phyloP scores from a whole-genome alignment of 1,140 invertebrate genomes.

The Listronotus bonariensis region DNA sequence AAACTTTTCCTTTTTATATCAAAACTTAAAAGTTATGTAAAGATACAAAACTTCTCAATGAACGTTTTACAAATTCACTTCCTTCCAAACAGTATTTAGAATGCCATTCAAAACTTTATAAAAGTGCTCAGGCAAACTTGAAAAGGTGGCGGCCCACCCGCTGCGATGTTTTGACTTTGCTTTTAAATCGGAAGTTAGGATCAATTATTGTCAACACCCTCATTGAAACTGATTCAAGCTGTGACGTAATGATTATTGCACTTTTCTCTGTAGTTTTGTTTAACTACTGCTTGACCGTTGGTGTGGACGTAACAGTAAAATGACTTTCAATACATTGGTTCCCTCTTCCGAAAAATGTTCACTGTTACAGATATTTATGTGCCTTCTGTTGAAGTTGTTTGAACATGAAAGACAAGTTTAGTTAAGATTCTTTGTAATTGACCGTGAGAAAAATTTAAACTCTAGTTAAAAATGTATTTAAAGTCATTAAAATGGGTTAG shows the following conservation, averaged over 20 bases:
- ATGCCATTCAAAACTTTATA: constrained; percentile 27
- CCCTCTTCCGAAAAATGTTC: constrained; percentile 10
- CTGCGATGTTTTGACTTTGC: constrained; percentile 37
- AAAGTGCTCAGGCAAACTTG: constrained; percentile 14
- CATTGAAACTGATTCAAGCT: constrained; percentile 31
- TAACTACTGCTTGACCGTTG: constrained; percentile 36
- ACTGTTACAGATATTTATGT: constrained; percentile 25
- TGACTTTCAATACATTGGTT: constrained; percentile 9
- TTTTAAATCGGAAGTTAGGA: constrained; percentile 35
- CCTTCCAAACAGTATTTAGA: constrained; percentile 23
- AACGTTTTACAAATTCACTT: constrained; percentile 33
- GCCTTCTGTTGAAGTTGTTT: not conserved
- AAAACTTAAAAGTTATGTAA: constrained; percentile 13
- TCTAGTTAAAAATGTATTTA: too few relatives aligned
- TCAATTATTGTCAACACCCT: constrained; percentile 44
- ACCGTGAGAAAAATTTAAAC: too few relatives aligned
- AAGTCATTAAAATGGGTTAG: too few relatives aligned
- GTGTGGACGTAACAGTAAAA: constrained; percentile 19
- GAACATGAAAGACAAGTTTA: too few relatives aligned
- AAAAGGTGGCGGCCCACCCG: constrained; percentile 35
- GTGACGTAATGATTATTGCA: constrained; percentile 42
- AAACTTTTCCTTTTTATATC: constrained; percentile 13
- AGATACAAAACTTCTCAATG: constrained; percentile 20
- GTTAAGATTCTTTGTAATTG: too few relatives aligned
- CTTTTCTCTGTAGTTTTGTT: constrained; percentile 19